A percentile compares a stretch with the other conserved stretches of the same genome.
These are phyloP conservation scores for Luffia ferchaultella DNA, from an alignment of 2,888 invertebrate species.

Conservation along the genomic window DNA sequence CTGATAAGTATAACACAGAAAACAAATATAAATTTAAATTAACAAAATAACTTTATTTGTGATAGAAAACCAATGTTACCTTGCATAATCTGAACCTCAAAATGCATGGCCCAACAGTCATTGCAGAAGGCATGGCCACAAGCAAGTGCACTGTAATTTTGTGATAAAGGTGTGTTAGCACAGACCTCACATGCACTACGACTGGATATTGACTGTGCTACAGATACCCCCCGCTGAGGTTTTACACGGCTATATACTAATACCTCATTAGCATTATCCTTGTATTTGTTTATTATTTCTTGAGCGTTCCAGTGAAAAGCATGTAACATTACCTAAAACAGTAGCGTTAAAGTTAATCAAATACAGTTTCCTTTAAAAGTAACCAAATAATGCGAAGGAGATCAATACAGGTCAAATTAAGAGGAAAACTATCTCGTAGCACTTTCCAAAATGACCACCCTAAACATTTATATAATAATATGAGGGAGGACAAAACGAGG, in stretches of 20 bases:
- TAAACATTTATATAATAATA: too few relatives aligned
- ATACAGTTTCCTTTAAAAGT: not conserved
- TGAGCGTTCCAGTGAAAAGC: constrained; percentile 90
- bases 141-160: constrained; percentile 80
- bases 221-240: constrained; percentile 31
- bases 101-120: constrained; percentile 96
- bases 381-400: not conserved
- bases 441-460: too few relatives aligned
- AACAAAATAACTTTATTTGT: too few relatives aligned
- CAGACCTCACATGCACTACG: constrained; percentile 80
- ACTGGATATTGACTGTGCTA: constrained; percentile 29
- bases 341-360: not conserved
- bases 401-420: too few relatives aligned
- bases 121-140: constrained; percentile 96
- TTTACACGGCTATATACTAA: constrained; percentile 59
- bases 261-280: constrained; percentile 76
- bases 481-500: too few relatives aligned
- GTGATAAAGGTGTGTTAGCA: constrained; percentile 67
- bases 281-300: constrained; percentile 83
- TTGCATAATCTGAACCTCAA: constrained; percentile 94
- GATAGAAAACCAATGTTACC: constrained; percentile 57
- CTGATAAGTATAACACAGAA: constrained; percentile 32
- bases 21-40: too few relatives aligned
- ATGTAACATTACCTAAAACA: constrained; percentile 78
- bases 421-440: too few relatives aligned